A percentile compares a stretch with the other conserved stretches of the same genome.
Evolutionary conservation across 2,797 vertebrate species (phyloP).

Genomic region (Hydrophis major): DNA sequence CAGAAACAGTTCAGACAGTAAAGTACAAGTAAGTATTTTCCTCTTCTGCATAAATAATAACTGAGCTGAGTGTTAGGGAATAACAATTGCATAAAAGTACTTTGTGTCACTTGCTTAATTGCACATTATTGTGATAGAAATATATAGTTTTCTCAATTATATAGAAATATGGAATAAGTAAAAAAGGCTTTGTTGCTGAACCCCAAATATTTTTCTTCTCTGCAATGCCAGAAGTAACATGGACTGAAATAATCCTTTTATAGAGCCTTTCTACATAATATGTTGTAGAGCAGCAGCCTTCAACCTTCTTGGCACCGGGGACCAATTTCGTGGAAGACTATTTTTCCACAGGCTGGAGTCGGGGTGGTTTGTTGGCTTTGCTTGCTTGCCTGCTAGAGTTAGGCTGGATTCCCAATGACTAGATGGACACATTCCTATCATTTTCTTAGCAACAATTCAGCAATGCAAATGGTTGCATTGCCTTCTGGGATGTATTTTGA

Average conservation of each 20-base stretch:
- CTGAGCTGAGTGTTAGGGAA: background rate
- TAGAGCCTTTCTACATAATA: background rate
- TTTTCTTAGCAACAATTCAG: too few relatives aligned
- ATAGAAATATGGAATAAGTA: background rate
- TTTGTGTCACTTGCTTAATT: background rate
- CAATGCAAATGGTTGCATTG: too few relatives aligned
- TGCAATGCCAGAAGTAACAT: background rate
- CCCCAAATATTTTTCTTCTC: background rate
- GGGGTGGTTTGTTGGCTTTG: background rate
- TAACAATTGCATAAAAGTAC: background rate
- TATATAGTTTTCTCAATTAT: background rate
- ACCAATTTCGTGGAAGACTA: background rate
- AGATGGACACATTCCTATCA: too few relatives aligned
- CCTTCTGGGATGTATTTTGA: too few relatives aligned
- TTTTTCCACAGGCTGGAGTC: background rate
- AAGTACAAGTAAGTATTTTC: slow-evolving; percentile 88
- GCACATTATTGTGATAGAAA: background rate
- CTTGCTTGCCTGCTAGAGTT: background rate
- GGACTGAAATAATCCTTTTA: background rate
- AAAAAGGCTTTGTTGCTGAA: background rate
- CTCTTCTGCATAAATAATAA: background rate
- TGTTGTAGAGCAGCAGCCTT: background rate
- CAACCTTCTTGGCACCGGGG: background rate
- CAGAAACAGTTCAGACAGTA: slow-evolving; percentile 93
- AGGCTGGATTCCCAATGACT: too few relatives aligned